Evolutionary conservation across 2,113 vertebrate species (phyloP), one percentile per base, ranked within the genome.

Genomic region (Isichthys henryi): DNA sequence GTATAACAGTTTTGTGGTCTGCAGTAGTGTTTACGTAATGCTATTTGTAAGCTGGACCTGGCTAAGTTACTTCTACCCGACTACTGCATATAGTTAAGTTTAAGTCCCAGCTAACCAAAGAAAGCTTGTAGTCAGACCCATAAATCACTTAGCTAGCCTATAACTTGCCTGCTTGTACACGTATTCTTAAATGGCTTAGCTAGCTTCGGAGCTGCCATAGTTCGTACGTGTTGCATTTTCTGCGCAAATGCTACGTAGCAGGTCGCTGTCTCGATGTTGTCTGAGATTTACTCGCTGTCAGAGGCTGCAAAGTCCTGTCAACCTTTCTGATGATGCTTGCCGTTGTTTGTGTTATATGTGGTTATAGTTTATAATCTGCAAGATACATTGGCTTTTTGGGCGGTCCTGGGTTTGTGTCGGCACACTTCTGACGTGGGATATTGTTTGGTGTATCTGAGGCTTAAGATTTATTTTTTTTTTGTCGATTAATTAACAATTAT

Each of bases 151-250:
- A 80, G 74, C 74, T 80, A 39, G 74, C 74, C 5, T 35, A 43
- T 19, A 77, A 39, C 70, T 39, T 43, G 31, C 70, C 70, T 17
- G 35, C 13, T 39, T 13, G 11, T 70, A 70, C 66, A 31, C 10
- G 23, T 27, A 31, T 35, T 77, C 13, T 17, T 27, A 74, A 74
- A 27, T 74, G 70, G 31, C 15, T 39, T 19, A 43, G 74, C 74
- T 39, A 80, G 74, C 35, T 19, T 80, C 35, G 4, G 13, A 43
- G 31, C 31, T 80, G 35, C 74, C 74, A 43, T 39, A 39, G 4
- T 43, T 80, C 74, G 35, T 80, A 19, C 74, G 74, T 80, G 74
- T 80, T 80, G 74, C 74, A 80, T 43, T 80, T 80, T 80, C 74
- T 80, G 74, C 35, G 35, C 35, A 43, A 80, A 43, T 80, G 35